Percentiles rank a stretch among this genome's conserved stretches.
Conservation (phyloP, 2,888 invertebrate species). For the Neoascia interrupta region DNA sequence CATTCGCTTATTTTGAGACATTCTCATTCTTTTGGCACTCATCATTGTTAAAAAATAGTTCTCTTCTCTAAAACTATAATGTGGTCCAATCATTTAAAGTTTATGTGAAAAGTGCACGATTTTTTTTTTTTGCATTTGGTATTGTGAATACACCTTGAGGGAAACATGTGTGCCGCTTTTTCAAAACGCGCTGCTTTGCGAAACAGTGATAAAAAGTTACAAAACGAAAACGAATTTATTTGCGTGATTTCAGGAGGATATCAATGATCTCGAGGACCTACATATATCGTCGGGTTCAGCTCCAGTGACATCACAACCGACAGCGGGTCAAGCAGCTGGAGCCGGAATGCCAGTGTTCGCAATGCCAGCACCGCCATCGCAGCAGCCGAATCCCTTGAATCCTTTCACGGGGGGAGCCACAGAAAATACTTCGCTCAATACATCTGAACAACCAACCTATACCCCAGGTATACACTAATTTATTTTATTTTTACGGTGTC, state of each 20-base stretch:
- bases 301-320: slow-evolving; percentile 77
- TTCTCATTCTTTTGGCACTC: too few relatives aligned
- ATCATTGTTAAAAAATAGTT: too few relatives aligned
- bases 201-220: too few relatives aligned
- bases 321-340: slow-evolving; percentile 73
- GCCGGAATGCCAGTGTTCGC: slow-evolving; percentile 77
- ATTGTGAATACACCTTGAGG: too few relatives aligned
- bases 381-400: slow-evolving; percentile 77
- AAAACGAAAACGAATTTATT: too few relatives aligned
- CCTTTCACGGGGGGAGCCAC: slow-evolving; percentile 78
- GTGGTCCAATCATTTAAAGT: too few relatives aligned
- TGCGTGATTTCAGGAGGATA: slow-evolving; percentile 78
- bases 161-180: too few relatives aligned
- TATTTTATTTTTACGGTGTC: slow-evolving; percentile 52
- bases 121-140: too few relatives aligned
- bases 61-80: too few relatives aligned
- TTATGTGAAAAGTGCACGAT: too few relatives aligned
- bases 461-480: slow-evolving; percentile 79
- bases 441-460: slow-evolving; percentile 79
- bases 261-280: slow-evolving; percentile 78
- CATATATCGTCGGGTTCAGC: slow-evolving; percentile 74
- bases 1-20: too few relatives aligned
- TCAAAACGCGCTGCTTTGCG: too few relatives aligned
- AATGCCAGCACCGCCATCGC: slow-evolving; percentile 76
- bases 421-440: slow-evolving; percentile 79